A percentile compares a stretch with the other conserved stretches of the same genome.
Evolutionary conservation across 2,797 vertebrate genomes (phyloP).

Genomic region (Pseudochirops cupreus): DNA sequence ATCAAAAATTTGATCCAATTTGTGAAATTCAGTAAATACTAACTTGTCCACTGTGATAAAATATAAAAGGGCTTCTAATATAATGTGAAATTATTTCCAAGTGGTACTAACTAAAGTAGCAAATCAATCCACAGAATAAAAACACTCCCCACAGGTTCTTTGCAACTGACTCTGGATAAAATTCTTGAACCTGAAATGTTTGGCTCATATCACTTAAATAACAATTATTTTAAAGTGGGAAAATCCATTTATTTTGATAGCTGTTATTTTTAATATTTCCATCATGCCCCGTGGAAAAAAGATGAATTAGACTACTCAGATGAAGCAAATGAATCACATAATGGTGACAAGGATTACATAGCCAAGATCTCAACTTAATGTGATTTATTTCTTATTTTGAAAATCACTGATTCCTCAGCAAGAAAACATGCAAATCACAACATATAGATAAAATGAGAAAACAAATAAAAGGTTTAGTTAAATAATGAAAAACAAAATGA

Average conservation of each 20-base stretch:
- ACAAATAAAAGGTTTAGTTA: slow-evolving; percentile 37
- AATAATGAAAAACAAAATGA: slow-evolving; percentile 27
- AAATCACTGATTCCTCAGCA: slow-evolving; percentile 8
- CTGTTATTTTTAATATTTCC: background rate
- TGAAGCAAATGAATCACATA: slow-evolving; percentile 43
- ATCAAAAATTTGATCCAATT: background rate
- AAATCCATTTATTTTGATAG: slow-evolving; percentile 28
- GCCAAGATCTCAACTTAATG: slow-evolving; percentile 2
- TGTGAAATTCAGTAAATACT: background rate
- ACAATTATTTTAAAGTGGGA: background rate
- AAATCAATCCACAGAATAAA: slow-evolving; percentile 19
- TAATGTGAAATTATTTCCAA: background rate
- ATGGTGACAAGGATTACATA: background rate
- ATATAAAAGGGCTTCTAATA: background rate
- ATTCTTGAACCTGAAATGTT: slow-evolving; percentile 43
- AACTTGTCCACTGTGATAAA: background rate
- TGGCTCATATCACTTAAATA: slow-evolving; percentile 22
- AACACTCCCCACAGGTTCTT: background rate
- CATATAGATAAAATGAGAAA: slow-evolving; percentile 21
- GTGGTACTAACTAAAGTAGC: slow-evolving; percentile 8
- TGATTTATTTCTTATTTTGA: slow-evolving; percentile 18
- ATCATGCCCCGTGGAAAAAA: background rate
- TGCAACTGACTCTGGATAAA: background rate
- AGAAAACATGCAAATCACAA: slow-evolving; percentile 47
- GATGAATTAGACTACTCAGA: slow-evolving; percentile 27